phyloP scores from a whole-genome alignment of 2,888 invertebrate species.

The Euzetes globulus region DNA sequence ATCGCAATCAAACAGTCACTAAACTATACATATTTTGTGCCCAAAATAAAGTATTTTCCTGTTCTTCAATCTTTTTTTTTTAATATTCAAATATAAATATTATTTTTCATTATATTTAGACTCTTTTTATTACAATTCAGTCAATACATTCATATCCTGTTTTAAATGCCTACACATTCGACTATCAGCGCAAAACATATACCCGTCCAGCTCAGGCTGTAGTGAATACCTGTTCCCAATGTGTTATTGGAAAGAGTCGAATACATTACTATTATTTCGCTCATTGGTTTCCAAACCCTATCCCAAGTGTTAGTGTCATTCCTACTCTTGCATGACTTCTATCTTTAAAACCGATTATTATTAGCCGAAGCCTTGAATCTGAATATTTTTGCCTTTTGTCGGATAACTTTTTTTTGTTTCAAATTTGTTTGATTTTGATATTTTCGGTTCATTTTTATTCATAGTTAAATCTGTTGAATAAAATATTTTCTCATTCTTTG shows the following conservation, averaged over 20 bases:
- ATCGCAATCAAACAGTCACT: constrained; percentile 22
- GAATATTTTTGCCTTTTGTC: neutral
- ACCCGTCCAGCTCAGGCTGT: neutral
- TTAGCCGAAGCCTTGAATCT: constrained; percentile 10
- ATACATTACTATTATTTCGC: neutral
- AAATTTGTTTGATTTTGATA: neutral
- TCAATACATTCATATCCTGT: constrained; percentile 20
- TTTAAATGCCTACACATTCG: constrained; percentile 15
- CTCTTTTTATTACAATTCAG: no score
- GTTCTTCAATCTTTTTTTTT: neutral
- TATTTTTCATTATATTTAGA: neutral
- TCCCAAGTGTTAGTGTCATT: neutral
- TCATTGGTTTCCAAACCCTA: neutral
- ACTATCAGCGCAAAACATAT: neutral
- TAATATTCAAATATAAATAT: neutral
- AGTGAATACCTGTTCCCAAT: neutral
- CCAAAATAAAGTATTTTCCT: neutral
- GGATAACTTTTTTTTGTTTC: neutral
- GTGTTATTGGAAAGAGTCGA: neutral
- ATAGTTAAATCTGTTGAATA: no score
- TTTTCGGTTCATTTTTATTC: neutral
- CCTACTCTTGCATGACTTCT: constrained; percentile 16
- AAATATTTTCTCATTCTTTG: no score
- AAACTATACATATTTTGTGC: neutral
- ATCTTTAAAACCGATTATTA: neutral